These are phyloP conservation scores for Calephelis virginiensis DNA, from an alignment of 1,140 invertebrate genomes.

Conservation along the genomic window DNA sequence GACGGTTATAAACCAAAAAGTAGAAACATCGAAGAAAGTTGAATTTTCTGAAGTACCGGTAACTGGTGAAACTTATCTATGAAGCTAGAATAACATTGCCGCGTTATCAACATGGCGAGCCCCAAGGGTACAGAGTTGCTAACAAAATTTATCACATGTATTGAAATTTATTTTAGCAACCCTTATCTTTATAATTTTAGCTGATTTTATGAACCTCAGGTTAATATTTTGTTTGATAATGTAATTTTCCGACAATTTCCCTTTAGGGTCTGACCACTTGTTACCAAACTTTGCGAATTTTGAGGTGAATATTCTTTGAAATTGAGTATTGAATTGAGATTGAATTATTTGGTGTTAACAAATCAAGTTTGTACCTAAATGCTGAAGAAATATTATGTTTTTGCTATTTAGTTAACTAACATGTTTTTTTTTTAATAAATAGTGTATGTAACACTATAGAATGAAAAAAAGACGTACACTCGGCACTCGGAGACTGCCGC, in stretches of 20 bases:
- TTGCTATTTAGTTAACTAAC: too few relatives aligned
- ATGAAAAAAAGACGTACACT: too few relatives aligned
- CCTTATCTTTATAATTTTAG: slow-evolving; percentile 26
- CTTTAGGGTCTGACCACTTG: too few relatives aligned
- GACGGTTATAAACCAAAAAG: background rate
- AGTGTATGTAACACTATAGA: too few relatives aligned
- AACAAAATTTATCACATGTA: slow-evolving; percentile 47
- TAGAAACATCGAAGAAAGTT: background rate
- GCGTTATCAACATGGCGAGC: slow-evolving; percentile 36
- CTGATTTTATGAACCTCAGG: slow-evolving; percentile 3
- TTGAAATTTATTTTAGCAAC: slow-evolving; percentile 39
- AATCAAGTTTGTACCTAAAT: too few relatives aligned
- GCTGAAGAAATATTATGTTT: too few relatives aligned
- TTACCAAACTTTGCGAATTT: too few relatives aligned
- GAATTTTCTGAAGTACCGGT: background rate
- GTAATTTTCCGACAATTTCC: slow-evolving; percentile 3
- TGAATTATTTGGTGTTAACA: too few relatives aligned
- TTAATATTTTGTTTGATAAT: slow-evolving; percentile 19
- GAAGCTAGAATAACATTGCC: slow-evolving; percentile 23
- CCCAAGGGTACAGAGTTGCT: slow-evolving; percentile 38
- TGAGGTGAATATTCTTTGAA: too few relatives aligned
- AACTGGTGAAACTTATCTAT: slow-evolving; percentile 29
- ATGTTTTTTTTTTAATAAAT: too few relatives aligned
- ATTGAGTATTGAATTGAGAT: too few relatives aligned
- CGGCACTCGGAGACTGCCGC: too few relatives aligned